These are phyloP conservation scores for Tetranychus urticae DNA, from an alignment of 1,140 invertebrate species.

Conservation along the genomic window DNA sequence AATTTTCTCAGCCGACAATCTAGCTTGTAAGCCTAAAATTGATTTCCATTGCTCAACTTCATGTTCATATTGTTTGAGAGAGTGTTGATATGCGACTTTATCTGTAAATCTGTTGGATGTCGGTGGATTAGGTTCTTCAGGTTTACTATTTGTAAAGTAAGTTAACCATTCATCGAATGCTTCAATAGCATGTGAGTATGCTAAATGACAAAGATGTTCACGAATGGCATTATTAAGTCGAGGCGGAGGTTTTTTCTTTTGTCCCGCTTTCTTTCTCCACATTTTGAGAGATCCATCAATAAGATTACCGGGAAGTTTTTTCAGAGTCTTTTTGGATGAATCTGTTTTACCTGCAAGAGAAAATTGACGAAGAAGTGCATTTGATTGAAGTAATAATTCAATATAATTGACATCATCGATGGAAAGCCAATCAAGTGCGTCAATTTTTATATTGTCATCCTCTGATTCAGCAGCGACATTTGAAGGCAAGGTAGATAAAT, in stretches of 20 bases:
- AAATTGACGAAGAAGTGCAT: constrained; percentile 65
- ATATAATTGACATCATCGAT: constrained; percentile 46
- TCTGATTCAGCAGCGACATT: constrained; percentile 7
- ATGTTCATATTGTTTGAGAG: constrained; percentile 42
- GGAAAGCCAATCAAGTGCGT: constrained; percentile 62
- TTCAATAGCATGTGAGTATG: constrained; percentile 44
- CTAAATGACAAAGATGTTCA: constrained; percentile 27
- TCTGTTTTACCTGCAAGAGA: constrained; percentile 21
- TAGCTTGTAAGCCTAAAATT: constrained; percentile 34
- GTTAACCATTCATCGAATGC: constrained; percentile 69
- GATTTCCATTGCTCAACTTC: constrained; percentile 53
- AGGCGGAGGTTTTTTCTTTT: constrained; percentile 16
- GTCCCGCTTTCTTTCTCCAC: constrained; percentile 24
- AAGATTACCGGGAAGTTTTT: constrained; percentile 25
- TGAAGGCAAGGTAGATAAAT: neutral
- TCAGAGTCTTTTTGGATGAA: constrained; percentile 14
- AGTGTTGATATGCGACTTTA: constrained; percentile 61
- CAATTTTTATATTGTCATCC: constrained; percentile 45
- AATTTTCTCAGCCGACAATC: constrained; percentile 45
- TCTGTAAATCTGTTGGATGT: constrained; percentile 45
- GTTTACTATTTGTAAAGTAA: constrained; percentile 48
- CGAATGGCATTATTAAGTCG: constrained; percentile 23
- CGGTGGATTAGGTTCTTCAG: constrained; percentile 21
- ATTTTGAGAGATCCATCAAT: constrained; percentile 31
- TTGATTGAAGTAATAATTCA: constrained; percentile 58